Evolutionary conservation across 2,888 invertebrate genomes (phyloP).

Genomic region (Pollenia griseotomentosa): DNA sequence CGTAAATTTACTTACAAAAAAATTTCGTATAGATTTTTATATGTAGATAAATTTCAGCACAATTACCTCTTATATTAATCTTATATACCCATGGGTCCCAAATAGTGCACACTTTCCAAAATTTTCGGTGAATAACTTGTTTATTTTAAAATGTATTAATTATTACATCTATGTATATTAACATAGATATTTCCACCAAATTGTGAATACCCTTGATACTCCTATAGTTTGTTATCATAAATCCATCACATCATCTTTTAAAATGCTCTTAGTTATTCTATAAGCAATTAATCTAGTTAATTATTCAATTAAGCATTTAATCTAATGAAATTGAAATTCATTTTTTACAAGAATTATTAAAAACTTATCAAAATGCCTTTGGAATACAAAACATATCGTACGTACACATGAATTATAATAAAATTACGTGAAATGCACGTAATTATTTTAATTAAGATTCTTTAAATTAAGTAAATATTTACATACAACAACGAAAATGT

Average conservation of each 20-base stretch:
- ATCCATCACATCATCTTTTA: neutral
- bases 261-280: neutral
- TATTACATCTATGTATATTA: too few relatives aligned
- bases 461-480: conserved; percentile 36
- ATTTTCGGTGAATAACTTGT: too few relatives aligned
- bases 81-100: too few relatives aligned
- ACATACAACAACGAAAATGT: conserved; percentile 26
- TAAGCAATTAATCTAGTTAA: neutral
- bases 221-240: neutral
- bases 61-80: too few relatives aligned
- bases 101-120: too few relatives aligned
- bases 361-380: conserved; percentile 9
- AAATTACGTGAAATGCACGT: too few relatives aligned
- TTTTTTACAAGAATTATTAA: neutral
- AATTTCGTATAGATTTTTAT: too few relatives aligned
- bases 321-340: neutral
- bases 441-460: neutral
- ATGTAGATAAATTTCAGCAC: too few relatives aligned
- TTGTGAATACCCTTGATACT: neutral
- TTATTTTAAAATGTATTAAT: too few relatives aligned
- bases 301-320: neutral
- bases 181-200: neutral
- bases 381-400: conserved; percentile 49
- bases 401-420: neutral
- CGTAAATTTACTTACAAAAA: too few relatives aligned